Evolutionary conservation across 2,888 invertebrate species (phyloP).

Genomic region (Micoletzkya japonica): DNA sequence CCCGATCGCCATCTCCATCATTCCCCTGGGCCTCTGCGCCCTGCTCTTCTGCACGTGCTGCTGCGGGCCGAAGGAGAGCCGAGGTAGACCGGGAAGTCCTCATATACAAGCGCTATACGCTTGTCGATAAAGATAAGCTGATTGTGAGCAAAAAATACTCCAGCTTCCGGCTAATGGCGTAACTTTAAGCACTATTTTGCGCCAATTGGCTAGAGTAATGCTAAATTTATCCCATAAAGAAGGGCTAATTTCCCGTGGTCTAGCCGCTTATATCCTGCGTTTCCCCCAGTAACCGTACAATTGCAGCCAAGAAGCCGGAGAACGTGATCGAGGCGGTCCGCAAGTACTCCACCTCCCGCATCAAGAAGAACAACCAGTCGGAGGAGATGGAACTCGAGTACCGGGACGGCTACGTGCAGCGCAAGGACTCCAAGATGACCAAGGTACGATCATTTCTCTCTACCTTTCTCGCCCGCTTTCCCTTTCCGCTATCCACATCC

Average conservation of each 20-base stretch:
- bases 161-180: too few relatives aligned
- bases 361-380: constrained; percentile 26
- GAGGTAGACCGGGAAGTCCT: constrained; percentile 46
- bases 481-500: constrained; percentile 49
- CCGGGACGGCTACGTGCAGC: constrained; percentile 47
- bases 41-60: constrained; percentile 58
- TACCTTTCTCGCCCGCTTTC: neutral
- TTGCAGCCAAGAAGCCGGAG: constrained; percentile 26
- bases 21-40: constrained; percentile 54
- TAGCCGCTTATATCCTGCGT: too few relatives aligned
- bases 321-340: constrained; percentile 23
- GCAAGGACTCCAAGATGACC: constrained; percentile 48
- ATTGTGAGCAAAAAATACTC: too few relatives aligned
- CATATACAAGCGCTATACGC: too few relatives aligned
- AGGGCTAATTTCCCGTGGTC: too few relatives aligned
- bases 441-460: constrained; percentile 25
- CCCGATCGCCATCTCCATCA: constrained; percentile 56
- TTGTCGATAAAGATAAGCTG: too few relatives aligned
- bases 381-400: constrained; percentile 50
- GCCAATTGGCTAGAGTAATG: too few relatives aligned
- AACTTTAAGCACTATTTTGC: too few relatives aligned
- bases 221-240: too few relatives aligned
- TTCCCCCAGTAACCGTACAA: too few relatives aligned
- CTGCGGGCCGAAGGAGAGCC: constrained; percentile 57
- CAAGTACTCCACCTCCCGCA: constrained; percentile 14